Evolutionary conservation across 2,113 vertebrate genomes (phyloP), one percentile per base, ranked within the genome.

Genomic region (Apus apus): DNA sequence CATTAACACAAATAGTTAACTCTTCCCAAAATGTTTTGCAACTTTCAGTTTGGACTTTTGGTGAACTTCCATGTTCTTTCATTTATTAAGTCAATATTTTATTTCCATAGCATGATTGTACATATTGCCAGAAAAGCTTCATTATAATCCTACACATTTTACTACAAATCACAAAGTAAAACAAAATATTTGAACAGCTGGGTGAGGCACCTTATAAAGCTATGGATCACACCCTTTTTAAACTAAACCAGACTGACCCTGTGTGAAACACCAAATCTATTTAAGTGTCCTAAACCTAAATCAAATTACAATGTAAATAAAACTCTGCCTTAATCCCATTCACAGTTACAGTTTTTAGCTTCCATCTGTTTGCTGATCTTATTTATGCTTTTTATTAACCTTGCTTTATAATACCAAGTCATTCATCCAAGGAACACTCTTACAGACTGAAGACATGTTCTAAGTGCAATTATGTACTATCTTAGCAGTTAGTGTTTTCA

Each of bases 141-240:
- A 97, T 96, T 95, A 96, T 97, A 96, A 97, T 97, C 90, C 94
- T 97, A 96, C 66, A 85, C 79, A 94, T 98, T 97, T 98, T 94
- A 93, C 91, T 96, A 96, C 89, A 97, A 98, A 97, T 97, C 94
- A 96, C 91, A 93, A 97, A 97, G 96, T 96, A 96, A 98, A 98
- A 97, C 89, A 97, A 95, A 98, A 96, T 97, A 97, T 98, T 98
- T 98, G 96, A 97, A 97, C 98, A 98, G 98, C 97, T 97, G 98
- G 85, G 95, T 91, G 89, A 97, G 97, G 96, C 82, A 96, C 96
- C 87, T 96, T 96, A 91, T 94, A 97, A 97, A 98, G 79, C 89
- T 60, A 85, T 65, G 70, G 93, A 93, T 98, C 95, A 97, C 96
- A 97, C 97, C 96, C 95, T 97, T 92, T 91, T 75, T 88, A 97